Evolutionary conservation across 2,888 invertebrate genomes (phyloP).

Genomic region (Dorcus parallelipipedus): DNA sequence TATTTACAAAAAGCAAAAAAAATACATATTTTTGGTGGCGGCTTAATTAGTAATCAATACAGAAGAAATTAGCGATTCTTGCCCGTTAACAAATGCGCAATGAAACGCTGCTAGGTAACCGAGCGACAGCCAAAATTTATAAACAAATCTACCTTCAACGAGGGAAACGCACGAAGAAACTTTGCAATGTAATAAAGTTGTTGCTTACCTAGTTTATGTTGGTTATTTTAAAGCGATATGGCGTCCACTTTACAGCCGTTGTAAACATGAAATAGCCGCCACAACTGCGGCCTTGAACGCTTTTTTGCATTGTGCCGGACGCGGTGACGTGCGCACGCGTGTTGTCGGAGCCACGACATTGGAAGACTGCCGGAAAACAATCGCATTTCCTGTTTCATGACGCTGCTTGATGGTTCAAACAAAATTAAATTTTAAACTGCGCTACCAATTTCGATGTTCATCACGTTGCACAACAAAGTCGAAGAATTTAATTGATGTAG

Average conservation of each 20-base stretch:
- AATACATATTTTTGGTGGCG: too few species aligned
- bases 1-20: too few species aligned
- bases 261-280: constrained; percentile 18
- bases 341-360: constrained; percentile 3
- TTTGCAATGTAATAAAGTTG: too few species aligned
- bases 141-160: too few species aligned
- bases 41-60: too few species aligned
- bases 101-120: too few species aligned
- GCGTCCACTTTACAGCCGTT: constrained; percentile 23
- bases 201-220: constrained; percentile 22
- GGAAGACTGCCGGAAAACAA: constrained; percentile 8
- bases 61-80: too few species aligned
- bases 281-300: constrained; percentile 17
- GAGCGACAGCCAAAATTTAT: too few species aligned
- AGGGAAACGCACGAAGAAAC: too few species aligned
- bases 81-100: too few species aligned
- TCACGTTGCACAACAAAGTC: too few species aligned
- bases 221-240: constrained; percentile 22
- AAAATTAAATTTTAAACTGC: background rate
- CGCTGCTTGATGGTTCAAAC: constrained; percentile 6
- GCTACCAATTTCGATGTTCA: background rate
- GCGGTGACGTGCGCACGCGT: constrained; percentile 17
- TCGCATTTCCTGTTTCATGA: constrained; percentile 12
- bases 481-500: too few species aligned
- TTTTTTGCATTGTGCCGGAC: constrained; percentile 18